These are phyloP conservation scores for Australoheros facetus DNA, from an alignment of 2,797 vertebrate species.

Conservation along the genomic window DNA sequence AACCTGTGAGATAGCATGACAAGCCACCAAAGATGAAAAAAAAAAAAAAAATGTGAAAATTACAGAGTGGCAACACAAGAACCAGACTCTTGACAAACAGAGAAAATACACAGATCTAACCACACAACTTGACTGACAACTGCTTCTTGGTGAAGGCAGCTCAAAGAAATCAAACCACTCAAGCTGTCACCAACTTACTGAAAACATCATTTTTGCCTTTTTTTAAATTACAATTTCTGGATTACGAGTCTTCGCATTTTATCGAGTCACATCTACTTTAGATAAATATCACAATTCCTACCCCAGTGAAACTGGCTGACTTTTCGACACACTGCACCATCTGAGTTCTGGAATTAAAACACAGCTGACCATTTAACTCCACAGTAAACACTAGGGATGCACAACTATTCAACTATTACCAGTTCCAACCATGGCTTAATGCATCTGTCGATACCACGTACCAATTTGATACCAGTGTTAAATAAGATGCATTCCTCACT, in stretches of 20 bases:
- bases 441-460: not conserved
- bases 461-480: not conserved
- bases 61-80: not conserved
- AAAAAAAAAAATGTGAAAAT: conserved; percentile 11
- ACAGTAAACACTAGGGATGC: not conserved
- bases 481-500: not conserved
- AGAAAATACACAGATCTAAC: conserved; percentile 22
- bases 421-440: not conserved
- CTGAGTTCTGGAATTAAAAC: not conserved
- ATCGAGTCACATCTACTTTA: not conserved
- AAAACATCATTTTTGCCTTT: not conserved
- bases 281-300: not conserved
- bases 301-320: not conserved
- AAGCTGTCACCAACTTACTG: not conserved
- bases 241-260: not conserved
- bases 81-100: conserved; percentile 15
- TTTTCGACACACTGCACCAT: not conserved
- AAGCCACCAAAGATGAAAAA: conserved; percentile 8
- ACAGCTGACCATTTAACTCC: not conserved
- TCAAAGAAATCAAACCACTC: conserved; percentile 9
- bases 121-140: conserved; percentile 10
- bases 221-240: not conserved
- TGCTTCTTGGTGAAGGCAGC: not conserved
- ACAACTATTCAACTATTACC: not conserved
- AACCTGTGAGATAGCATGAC: conserved; percentile 4